These are phyloP conservation scores for Daktulosphaira vitifoliae DNA, from an alignment of 1,140 invertebrate genomes.

Conservation along the genomic window DNA sequence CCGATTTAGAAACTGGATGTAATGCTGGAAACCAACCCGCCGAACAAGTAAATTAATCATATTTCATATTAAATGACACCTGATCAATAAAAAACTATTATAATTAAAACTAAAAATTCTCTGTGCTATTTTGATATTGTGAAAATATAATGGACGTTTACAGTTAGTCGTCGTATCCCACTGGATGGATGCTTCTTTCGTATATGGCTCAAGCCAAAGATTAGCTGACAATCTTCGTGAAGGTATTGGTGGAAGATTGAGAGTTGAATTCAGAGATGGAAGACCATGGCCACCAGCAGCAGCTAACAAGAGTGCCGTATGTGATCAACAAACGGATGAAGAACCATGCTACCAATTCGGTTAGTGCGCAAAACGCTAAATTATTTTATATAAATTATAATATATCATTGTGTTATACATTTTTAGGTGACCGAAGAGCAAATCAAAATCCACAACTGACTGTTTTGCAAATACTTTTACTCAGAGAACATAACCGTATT, in stretches of 20 bases:
- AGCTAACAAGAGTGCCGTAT: conserved; percentile 54
- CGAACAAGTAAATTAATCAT: conserved; percentile 52
- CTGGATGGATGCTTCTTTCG: conserved; percentile 72
- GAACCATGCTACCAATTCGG: conserved; percentile 41
- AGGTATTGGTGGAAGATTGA: conserved; percentile 46
- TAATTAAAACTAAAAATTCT: too few relatives aligned
- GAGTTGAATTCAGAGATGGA: conserved; percentile 52
- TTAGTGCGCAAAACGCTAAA: conserved; percentile 23
- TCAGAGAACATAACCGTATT: conserved; percentile 61
- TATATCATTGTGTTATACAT: not conserved
- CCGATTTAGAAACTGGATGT: conserved; percentile 59
- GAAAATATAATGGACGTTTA: too few relatives aligned
- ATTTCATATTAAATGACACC: not conserved
- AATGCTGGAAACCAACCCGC: conserved; percentile 50
- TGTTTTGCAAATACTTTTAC: conserved; percentile 52
- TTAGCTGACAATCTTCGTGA: conserved; percentile 56
- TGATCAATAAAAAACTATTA: too few relatives aligned
- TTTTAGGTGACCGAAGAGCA: conserved; percentile 53
- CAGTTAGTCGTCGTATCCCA: conserved; percentile 72
- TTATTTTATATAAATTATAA: too few relatives aligned
- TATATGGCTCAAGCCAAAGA: conserved; percentile 66
- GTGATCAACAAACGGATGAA: conserved; percentile 47
- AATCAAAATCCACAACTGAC: conserved; percentile 55
- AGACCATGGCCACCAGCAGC: conserved; percentile 61
- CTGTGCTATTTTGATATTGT: too few relatives aligned